Evolutionary conservation across 2,113 vertebrate genomes (phyloP), one percentile per base, ranked within the genome.

Genomic region (Willisornis vidua): DNA sequence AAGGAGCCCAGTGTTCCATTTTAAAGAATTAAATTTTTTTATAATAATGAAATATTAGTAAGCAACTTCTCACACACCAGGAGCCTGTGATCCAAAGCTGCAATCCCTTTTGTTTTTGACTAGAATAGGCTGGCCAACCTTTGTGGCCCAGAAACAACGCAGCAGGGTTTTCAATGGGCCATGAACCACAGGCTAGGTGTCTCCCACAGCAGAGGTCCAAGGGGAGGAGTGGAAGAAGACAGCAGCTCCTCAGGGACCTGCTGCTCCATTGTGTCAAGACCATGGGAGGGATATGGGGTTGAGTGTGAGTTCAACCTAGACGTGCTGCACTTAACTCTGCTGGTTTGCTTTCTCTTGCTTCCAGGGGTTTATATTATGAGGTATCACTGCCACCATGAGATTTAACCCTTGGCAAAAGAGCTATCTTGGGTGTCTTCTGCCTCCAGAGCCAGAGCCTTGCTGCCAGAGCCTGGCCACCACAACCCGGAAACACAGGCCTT

Each of bases 111-210:
- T 93, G 85, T 96, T 96, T 96, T 86, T 1, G 0, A 81, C 68
- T 75, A 72, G 87, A 96, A 93, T 92, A 77, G 52, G 29, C 89
- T 92, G 91, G 91, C 73, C 83, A 94, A 84, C 52, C 59, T 93
- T 89, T 1, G 1, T 0, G 1, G 51, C 68, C 76, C 83, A 84
- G 73, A 86, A 93, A 49, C 5, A 10, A 59, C 3, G 3, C 31
- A 25, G 19, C 28, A 61, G 86, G 35, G 33, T 67, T 95, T 90
- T 70, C 72, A 89, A 48, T 37, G 59, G 76, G 39, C 48, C 1
- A 0, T 9, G 18, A 84, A 81, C 72, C 45, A 41, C 61, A 81
- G 63, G 59, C 73, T 92, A 93, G 94, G 96, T 93, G 59, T 80
- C 83, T 90, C 72, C 82, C 83, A 55, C 61, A 5, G n/a, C 10